Evolutionary conservation across 2,797 vertebrate species (phyloP).

Genomic region (Ispidina picta): DNA sequence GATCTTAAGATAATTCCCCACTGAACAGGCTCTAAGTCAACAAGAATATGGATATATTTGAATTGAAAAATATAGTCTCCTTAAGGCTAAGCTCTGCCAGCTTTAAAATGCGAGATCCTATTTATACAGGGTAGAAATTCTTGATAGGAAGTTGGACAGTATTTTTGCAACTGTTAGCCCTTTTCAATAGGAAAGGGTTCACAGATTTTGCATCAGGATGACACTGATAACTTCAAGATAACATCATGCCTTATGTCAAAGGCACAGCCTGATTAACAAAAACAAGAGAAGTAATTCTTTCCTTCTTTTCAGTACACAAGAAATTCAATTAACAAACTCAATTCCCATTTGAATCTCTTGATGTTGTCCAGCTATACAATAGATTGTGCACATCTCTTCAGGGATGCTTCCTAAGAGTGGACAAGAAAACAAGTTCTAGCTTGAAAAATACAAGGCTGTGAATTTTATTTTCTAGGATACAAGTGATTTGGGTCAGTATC

Average conservation of each 20-base stretch:
- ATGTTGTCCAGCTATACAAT: background rate
- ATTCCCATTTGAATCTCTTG: background rate
- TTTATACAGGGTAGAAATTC: conserved; percentile 42
- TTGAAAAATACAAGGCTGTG: background rate
- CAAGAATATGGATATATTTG: conserved; percentile 49
- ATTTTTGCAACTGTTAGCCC: conserved; percentile 24
- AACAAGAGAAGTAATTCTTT: background rate
- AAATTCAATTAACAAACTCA: background rate
- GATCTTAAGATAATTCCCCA: conserved; percentile 54
- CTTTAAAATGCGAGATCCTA: conserved; percentile 22
- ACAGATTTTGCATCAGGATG: background rate
- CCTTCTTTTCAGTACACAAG: background rate
- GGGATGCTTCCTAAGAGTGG: background rate
- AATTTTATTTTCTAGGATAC: background rate
- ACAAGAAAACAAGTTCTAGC: background rate
- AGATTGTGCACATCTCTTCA: background rate
- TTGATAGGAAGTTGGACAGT: conserved; percentile 15
- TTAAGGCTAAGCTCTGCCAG: conserved; percentile 51
- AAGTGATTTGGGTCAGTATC: background rate
- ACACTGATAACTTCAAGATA: background rate
- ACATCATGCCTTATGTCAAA: background rate
- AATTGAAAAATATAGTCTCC: conserved; percentile 55
- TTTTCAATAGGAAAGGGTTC: background rate
- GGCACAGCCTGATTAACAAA: background rate
- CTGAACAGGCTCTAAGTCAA: conserved; percentile 53